Evolutionary conservation across 2,797 vertebrate genomes (phyloP), one percentile per base, ranked within the genome.

Genomic region (Distichodus sexfasciatus): DNA sequence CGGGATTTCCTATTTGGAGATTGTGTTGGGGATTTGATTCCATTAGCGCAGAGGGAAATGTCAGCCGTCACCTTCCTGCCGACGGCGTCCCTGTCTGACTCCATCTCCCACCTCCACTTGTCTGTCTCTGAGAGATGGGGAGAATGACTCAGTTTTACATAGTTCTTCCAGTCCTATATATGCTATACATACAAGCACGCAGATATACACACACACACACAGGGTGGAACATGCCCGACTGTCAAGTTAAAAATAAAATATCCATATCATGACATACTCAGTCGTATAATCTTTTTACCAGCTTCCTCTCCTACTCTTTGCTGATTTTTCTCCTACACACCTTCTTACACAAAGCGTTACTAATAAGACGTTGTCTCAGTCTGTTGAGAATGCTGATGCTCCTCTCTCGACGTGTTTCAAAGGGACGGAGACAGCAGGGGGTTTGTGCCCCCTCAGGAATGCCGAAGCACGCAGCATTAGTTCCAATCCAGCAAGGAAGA

Each of bases 1-100:
- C 81, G 73, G 21, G 35, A 65, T 80, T 68, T 77, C 67, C 75
- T 67, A 64, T 82, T 78, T 66, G 76, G 33, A 74, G 69, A 79
- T 77, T 69, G 74, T 77, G 47, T 40, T 65, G 71, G 67, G 69
- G 84, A 82, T 62, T 40, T 51, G 33, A 33, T 33, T 65, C 70
- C 71, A 23, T 79, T 62, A 78, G 61, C 2, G 1, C 31, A 19
- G 59, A 68, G 64, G 71, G 65, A 79, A 82, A 76, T 80, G 71
- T 74, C 79, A 71, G 50, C 53, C 66, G 41, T 74, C 77, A 48
- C 44, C 62, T 76, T 51, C 57, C 1, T 1, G 12, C 59, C 57
- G 15, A 59, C 81, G 78, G 79, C 79, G 81, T 61, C 74, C 50
- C 2, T 36, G 31, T 70, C 24, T 28, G 43, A 36, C 33, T 35